phyloP scores from a whole-genome alignment of 2,113 vertebrate genomes.

The Myiagra hebetior region DNA sequence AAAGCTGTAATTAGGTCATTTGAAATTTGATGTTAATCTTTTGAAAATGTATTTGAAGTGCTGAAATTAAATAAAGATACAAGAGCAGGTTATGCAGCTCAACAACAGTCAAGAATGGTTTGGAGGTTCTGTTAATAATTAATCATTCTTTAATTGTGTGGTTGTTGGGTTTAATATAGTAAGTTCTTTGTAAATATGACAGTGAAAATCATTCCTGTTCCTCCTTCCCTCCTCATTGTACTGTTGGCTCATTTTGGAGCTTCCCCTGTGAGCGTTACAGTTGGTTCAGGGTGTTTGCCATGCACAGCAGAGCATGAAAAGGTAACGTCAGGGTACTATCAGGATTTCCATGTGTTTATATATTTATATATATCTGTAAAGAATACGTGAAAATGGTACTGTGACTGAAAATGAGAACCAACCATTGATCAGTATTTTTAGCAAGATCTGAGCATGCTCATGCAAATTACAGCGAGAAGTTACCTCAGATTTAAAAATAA shows the following conservation, averaged over 20 bases:
- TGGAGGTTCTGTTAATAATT: not conserved
- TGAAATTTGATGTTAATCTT: not conserved
- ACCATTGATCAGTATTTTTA: not conserved
- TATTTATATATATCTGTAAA: not conserved
- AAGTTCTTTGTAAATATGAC: not conserved
- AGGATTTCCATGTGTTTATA: not conserved
- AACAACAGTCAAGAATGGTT: not conserved
- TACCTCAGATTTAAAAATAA: not conserved
- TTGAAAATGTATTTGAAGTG: not conserved
- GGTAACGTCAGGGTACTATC: not conserved
- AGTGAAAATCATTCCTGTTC: not conserved
- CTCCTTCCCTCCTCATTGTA: not conserved
- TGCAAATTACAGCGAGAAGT: not conserved
- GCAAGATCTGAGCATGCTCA: not conserved
- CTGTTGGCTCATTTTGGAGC: not conserved
- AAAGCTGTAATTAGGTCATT: not conserved
- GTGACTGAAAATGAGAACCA: not conserved
- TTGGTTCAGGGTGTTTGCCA: not conserved
- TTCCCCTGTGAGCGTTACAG: not conserved
- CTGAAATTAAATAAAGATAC: not conserved
- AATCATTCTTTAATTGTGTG: not conserved
- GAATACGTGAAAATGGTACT: not conserved
- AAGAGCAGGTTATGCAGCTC: not conserved
- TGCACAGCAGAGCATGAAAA: not conserved
- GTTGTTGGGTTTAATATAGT: not conserved